phyloP scores from a whole-genome alignment of 2,888 invertebrate species.

The Polymixis flavicincta region DNA sequence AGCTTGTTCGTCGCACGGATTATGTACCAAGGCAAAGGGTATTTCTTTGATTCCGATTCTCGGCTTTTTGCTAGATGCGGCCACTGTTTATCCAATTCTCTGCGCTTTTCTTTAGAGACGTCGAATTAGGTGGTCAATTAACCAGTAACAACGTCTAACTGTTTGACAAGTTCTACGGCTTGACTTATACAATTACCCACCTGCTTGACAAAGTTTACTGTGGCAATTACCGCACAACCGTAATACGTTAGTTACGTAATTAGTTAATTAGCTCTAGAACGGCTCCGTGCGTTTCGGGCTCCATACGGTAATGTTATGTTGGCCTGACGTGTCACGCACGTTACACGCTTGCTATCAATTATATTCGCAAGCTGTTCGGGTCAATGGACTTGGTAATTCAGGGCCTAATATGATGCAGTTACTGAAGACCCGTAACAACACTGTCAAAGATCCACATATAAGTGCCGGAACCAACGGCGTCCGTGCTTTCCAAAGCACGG shows the following conservation, averaged over 20 bases:
- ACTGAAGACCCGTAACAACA: too few relatives aligned
- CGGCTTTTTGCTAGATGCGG: neutral
- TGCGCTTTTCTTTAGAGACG: neutral
- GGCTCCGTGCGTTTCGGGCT: slow-evolving; percentile 28
- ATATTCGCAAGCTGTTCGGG: slow-evolving; percentile 36
- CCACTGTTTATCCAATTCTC: neutral
- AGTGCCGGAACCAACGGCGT: too few relatives aligned
- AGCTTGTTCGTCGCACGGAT: too few relatives aligned
- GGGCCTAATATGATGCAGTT: neutral
- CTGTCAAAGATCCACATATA: too few relatives aligned
- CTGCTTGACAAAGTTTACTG: slow-evolving; percentile 40
- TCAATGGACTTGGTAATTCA: slow-evolving; percentile 11
- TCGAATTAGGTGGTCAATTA: neutral
- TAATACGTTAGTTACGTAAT: slow-evolving; percentile 46
- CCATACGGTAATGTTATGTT: slow-evolving; percentile 40
- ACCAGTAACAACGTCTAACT: slow-evolving; percentile 18
- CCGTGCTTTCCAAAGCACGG: too few relatives aligned
- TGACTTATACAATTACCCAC: slow-evolving; percentile 22
- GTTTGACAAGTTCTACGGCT: slow-evolving; percentile 7
- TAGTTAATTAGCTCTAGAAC: slow-evolving; percentile 55
- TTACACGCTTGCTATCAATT: slow-evolving; percentile 34
- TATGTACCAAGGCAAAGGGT: neutral
- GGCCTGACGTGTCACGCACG: slow-evolving; percentile 33
- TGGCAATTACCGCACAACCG: slow-evolving; percentile 31
- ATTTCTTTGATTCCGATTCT: neutral